A percentile compares a stretch with the other conserved stretches of the same genome.
phyloP scores from a whole-genome alignment of 1,140 invertebrate genomes.

The Papilio xuthus region DNA sequence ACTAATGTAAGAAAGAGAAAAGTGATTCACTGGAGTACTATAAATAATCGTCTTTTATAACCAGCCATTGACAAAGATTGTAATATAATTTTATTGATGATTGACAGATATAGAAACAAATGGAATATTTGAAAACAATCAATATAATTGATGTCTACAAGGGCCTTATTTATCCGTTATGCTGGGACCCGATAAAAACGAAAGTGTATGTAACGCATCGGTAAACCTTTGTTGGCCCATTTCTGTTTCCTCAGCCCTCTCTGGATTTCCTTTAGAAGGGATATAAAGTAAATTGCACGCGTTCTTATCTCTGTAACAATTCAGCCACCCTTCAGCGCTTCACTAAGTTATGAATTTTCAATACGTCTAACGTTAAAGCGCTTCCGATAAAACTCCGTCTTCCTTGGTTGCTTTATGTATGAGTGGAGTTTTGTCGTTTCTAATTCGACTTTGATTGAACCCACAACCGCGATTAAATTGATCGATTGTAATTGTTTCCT shows the following conservation, averaged over 20 bases:
- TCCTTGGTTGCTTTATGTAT: conserved; percentile 44
- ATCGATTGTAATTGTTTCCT: conserved; percentile 28
- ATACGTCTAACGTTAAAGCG: conserved; percentile 46
- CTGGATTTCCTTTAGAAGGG: conserved; percentile 47
- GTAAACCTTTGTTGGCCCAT: conserved; percentile 58
- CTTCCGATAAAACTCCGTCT: conserved; percentile 21
- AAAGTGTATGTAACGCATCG: conserved; percentile 45
- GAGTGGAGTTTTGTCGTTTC: conserved; percentile 28
- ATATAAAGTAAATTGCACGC: conserved; percentile 61
- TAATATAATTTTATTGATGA: no score
- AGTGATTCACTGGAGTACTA: no score
- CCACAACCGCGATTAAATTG: neutral
- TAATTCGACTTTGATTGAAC: conserved; percentile 27
- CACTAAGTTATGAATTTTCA: conserved; percentile 59
- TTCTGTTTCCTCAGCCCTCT: conserved; percentile 49
- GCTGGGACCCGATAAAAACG: conserved; percentile 50
- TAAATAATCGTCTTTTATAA: no score
- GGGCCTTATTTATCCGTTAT: conserved; percentile 47
- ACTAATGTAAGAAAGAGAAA: no score
- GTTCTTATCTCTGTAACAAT: conserved; percentile 52
- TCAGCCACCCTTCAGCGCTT: conserved; percentile 43
- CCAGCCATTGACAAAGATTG: no score
- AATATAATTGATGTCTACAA: conserved; percentile 40
- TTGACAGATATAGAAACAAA: no score
- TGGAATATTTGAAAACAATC: no score